These are phyloP conservation scores for Ostrea denselamellosa DNA, from an alignment of 1,140 invertebrate genomes.

Conservation along the genomic window DNA sequence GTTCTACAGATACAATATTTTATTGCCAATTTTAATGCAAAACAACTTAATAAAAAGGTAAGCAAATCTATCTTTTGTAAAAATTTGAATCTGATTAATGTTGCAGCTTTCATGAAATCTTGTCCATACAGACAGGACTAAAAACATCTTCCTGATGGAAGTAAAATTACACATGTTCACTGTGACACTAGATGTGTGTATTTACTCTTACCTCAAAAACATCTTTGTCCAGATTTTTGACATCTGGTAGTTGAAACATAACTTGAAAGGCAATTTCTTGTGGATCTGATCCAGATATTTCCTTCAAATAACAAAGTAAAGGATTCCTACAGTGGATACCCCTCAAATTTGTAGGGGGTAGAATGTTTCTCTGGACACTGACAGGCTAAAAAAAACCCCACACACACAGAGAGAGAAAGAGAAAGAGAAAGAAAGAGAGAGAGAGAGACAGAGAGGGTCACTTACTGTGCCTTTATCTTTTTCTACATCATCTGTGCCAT, in stretches of 20 bases:
- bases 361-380: background rate
- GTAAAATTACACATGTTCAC: no score
- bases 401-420: background rate
- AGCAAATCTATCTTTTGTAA: no score
- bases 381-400: background rate
- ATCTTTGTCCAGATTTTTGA: constrained; percentile 69
- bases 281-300: constrained; percentile 73
- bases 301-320: constrained; percentile 51
- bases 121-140: no score
- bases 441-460: background rate
- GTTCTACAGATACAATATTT: constrained; percentile 64
- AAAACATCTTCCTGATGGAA: no score
- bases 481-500: constrained; percentile 74
- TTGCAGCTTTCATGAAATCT: no score
- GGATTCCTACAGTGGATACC: background rate
- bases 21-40: no score
- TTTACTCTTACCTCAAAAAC: constrained; percentile 66
- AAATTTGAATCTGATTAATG: no score
- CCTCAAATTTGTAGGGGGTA: background rate
- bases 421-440: background rate
- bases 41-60: no score
- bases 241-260: constrained; percentile 75
- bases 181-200: background rate
- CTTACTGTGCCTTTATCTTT: constrained; percentile 71
- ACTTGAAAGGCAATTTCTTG: constrained; percentile 73